Evolutionary conservation across 2,797 vertebrate species (phyloP).

Genomic region (Steatocranus sp.): DNA sequence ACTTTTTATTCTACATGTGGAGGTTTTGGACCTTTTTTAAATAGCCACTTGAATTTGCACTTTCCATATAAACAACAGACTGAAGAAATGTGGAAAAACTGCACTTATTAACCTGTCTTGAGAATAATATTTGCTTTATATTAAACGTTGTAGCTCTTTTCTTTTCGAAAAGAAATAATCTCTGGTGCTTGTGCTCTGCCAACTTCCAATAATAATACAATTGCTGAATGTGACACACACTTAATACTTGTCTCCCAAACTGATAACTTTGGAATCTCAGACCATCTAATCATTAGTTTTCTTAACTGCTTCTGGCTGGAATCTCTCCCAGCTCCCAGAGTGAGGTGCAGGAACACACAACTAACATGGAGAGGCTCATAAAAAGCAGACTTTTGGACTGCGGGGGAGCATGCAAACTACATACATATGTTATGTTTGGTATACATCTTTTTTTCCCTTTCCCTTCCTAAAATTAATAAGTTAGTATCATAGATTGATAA

Average conservation of each 20-base stretch:
- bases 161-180: neutral
- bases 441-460: neutral
- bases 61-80: neutral
- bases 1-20: neutral
- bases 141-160: neutral
- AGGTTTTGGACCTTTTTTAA: neutral
- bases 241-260: neutral
- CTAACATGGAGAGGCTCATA: neutral
- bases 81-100: neutral
- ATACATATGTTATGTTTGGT: accelerated
- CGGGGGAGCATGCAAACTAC: accelerated
- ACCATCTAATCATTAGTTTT: neutral
- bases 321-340: neutral
- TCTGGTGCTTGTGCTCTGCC: neutral
- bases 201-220: neutral
- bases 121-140: neutral
- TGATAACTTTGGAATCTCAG: neutral
- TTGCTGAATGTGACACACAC: neutral
- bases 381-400: neutral
- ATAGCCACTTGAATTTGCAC: neutral
- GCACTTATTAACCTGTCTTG: neutral
- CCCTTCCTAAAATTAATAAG: neutral
- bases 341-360: accelerated
- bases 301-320: neutral
- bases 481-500: neutral